Percentiles rank a stretch among this genome's conserved stretches.
phyloP scores from a whole-genome alignment of 2,113 vertebrate genomes.

The Corythornis cristatus region DNA sequence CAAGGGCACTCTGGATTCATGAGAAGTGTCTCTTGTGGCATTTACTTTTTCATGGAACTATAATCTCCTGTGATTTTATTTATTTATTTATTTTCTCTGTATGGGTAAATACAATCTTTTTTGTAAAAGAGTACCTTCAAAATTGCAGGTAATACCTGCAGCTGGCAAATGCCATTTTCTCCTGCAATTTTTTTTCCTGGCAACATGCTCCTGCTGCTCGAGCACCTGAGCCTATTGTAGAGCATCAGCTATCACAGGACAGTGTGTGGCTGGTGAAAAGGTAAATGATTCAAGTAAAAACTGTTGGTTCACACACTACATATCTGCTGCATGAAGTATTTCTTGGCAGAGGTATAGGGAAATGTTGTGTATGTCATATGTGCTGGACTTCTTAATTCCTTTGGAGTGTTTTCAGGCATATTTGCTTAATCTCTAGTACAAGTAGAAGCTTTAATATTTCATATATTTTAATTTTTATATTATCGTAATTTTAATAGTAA shows the following conservation, averaged over 20 bases:
- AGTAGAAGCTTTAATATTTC: not conserved
- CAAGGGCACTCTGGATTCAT: conserved; percentile 20
- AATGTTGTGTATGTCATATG: fast-evolving
- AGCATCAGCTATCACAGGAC: not conserved
- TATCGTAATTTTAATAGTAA: no score
- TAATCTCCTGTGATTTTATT: not conserved
- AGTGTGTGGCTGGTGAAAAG: not conserved
- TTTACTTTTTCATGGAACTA: not conserved
- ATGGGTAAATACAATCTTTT: conserved; percentile 32
- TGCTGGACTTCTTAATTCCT: not conserved
- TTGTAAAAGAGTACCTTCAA: not conserved
- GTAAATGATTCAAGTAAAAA: not conserved
- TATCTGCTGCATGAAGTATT: not conserved
- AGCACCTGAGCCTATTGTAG: not conserved
- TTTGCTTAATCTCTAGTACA: not conserved
- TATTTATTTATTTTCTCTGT: not conserved
- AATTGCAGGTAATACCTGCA: not conserved
- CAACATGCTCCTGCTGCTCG: not conserved
- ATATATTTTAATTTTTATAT: no score
- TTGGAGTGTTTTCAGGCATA: not conserved
- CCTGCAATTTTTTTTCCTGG: not conserved
- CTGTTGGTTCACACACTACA: not conserved
- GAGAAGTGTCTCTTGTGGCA: not conserved
- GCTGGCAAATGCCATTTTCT: conserved; percentile 9
- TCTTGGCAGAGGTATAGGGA: not conserved